Evolutionary conservation across 2,888 invertebrate species (phyloP).

Genomic region (Aspidapion aeneum): DNA sequence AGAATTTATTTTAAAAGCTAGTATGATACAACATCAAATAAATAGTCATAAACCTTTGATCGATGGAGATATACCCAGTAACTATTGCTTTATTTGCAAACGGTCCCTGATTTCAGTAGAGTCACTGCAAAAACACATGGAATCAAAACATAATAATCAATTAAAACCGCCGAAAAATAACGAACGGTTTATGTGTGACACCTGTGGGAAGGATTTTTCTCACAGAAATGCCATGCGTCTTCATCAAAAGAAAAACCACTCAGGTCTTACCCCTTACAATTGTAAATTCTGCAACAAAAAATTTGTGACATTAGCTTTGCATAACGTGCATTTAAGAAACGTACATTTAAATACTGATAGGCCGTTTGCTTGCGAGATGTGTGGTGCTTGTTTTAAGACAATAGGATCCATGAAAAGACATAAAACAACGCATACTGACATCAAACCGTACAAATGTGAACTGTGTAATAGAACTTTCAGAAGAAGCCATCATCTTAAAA

Average conservation of each 20-base stretch:
- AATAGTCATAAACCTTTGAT: slow-evolving; percentile 21
- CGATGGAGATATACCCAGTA: slow-evolving; percentile 22
- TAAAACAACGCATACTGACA: slow-evolving; percentile 36
- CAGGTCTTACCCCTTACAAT: slow-evolving; percentile 33
- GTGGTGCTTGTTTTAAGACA: slow-evolving; percentile 31
- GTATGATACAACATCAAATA: slow-evolving; percentile 31
- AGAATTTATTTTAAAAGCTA: slow-evolving; percentile 25
- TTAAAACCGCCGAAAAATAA: slow-evolving; percentile 9
- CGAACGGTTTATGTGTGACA: slow-evolving; percentile 37
- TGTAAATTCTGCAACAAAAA: slow-evolving; percentile 33
- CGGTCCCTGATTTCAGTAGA: slow-evolving; percentile 17
- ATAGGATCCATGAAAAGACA: slow-evolving; percentile 34
- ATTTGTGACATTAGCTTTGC: slow-evolving; percentile 32
- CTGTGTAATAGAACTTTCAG: slow-evolving; percentile 36
- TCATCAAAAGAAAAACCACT: slow-evolving; percentile 34
- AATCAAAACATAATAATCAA: slow-evolving; percentile 10
- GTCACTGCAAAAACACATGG: slow-evolving; percentile 18
- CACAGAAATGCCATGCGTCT: slow-evolving; percentile 33
- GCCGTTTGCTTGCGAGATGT: slow-evolving; percentile 39
- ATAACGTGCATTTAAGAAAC: slow-evolving; percentile 37
- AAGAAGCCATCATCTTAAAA: slow-evolving; percentile 31
- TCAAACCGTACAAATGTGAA: slow-evolving; percentile 33
- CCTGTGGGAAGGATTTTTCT: slow-evolving; percentile 37
- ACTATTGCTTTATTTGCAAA: slow-evolving; percentile 24
- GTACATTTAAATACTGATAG: slow-evolving; percentile 40